Conservation (phyloP, 92 coral and sea anemone genomes). For the Paragorgia papillata region DNA sequence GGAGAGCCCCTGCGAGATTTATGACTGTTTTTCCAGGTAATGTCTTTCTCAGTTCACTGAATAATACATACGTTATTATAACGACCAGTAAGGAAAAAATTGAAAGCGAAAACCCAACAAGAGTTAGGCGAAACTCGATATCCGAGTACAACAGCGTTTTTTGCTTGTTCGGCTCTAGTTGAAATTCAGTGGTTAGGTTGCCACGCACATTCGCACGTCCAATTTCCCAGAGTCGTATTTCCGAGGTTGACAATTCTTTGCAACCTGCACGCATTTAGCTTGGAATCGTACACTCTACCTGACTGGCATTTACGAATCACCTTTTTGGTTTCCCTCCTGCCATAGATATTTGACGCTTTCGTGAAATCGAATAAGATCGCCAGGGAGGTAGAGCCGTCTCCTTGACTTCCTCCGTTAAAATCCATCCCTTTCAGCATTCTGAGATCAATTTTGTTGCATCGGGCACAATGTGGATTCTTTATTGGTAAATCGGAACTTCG, state of each 20-base stretch:
- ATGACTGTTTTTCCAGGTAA: conserved; percentile 51
- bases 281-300: background rate
- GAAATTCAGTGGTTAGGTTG: conserved; percentile 18
- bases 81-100: conserved; percentile 18
- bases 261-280: background rate
- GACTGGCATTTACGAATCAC: background rate
- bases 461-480: conserved; percentile 29
- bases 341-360: too few relatives aligned
- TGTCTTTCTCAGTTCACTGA: conserved; percentile 42
- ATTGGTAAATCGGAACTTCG: background rate
- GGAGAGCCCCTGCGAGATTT: conserved; percentile 33
- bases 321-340: too few relatives aligned
- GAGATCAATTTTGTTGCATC: background rate
- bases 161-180: background rate
- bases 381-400: too few relatives aligned
- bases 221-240: background rate
- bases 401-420: too few relatives aligned
- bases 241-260: background rate
- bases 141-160: conserved; percentile 9
- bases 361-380: too few relatives aligned
- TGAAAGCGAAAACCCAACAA: conserved; percentile 42
- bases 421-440: background rate
- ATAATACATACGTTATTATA: conserved; percentile 7
- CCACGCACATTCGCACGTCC: conserved; percentile 37
- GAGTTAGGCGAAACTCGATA: conserved; percentile 19